Conservation (phyloP, 30 jellyfish, hydroid and myxozoan genomes). For the Cassiopea andromeda region DNA sequence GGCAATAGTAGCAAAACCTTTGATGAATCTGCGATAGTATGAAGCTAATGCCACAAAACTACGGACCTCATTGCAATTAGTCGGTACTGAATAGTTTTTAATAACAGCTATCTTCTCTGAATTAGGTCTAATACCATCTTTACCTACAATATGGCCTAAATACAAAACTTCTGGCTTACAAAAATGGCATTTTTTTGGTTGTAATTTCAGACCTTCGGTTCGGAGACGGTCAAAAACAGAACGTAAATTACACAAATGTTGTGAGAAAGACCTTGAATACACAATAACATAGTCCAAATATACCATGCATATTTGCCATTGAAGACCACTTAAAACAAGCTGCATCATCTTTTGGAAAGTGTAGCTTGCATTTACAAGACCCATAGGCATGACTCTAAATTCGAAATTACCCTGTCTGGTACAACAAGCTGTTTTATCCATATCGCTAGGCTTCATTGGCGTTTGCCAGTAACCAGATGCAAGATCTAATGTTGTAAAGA, state of each 20-base stretch:
- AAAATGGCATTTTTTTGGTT: conserved; percentile 53
- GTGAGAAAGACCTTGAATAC: conserved; percentile 24
- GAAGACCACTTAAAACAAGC: conserved; percentile 36
- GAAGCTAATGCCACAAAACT: conserved; percentile 41
- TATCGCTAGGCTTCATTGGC: conserved; percentile 24
- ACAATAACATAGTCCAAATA: conserved; percentile 71
- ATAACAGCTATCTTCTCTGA: conserved; percentile 42
- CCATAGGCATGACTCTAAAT: conserved; percentile 47
- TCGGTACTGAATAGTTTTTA: conserved; percentile 43
- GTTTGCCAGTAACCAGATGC: conserved; percentile 74
- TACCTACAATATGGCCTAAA: conserved; percentile 39
- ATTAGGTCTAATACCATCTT: conserved; percentile 58
- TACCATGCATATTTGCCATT: conserved; percentile 53
- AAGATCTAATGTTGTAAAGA: conserved; percentile 58
- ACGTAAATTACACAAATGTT: conserved; percentile 19
- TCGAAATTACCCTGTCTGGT: conserved; percentile 46
- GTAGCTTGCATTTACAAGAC: conserved; percentile 39
- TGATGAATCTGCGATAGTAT: conserved; percentile 39
- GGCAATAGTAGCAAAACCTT: conserved; percentile 66
- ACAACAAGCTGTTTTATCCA: conserved; percentile 45
- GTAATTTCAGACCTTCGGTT: conserved; percentile 37
- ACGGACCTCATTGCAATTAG: conserved; percentile 25
- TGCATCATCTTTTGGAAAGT: conserved; percentile 62
- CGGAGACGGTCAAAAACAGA: conserved; percentile 55
- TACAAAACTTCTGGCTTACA: conserved; percentile 33